Evolutionary conservation across 2,797 vertebrate genomes (phyloP), one percentile per base, ranked within the genome.

Genomic region (Melanotaenia pygmaea): DNA sequence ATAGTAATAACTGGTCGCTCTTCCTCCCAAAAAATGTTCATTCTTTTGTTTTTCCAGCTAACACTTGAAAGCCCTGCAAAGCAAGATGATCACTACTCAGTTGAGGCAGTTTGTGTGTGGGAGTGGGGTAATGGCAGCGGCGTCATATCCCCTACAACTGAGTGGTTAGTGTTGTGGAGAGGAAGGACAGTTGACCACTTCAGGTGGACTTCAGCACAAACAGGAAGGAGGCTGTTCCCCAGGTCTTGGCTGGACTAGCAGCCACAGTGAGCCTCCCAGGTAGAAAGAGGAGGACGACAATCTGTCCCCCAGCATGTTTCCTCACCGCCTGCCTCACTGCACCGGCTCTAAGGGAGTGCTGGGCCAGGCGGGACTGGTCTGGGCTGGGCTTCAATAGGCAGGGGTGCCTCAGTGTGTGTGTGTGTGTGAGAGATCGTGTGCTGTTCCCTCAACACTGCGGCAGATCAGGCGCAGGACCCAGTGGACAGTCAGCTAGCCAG

Each of bases 261-360:
- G 86, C 87, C 91, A 93, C 92, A 81, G 91, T 89, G 89, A 90
- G 89, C 85, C 86, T 90, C 91, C 83, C 88, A 88, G 90, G 91
- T 90, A 92, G 89, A 91, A 89, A 84, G 69, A 68, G 92, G 89
- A 92, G 92, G 90, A 93, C 74, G 93, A 84, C 94, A 95, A 93
- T 95, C 94, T 95, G 94, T 94, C 93, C 93, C 91, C 80, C 92
- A 92, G 93, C 91, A 92, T 89, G 88, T 43, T 84, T 86, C 91
- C 89, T 90, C 88, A 83, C 85, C 82, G 75, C 92, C 91, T 85
- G 89, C 92, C 92, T 91, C 89, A 91, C 85, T 90, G 88, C 89
- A 76, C 88, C 76, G 87, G 81, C 90, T 91, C 90, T 84, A 64
- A 77, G 89, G 90, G 92, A 88, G 88, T 37, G 74, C 88, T 85